Evolutionary conservation across 2,113 vertebrate genomes (phyloP).

Genomic region (Phyllostomus discolor): DNA sequence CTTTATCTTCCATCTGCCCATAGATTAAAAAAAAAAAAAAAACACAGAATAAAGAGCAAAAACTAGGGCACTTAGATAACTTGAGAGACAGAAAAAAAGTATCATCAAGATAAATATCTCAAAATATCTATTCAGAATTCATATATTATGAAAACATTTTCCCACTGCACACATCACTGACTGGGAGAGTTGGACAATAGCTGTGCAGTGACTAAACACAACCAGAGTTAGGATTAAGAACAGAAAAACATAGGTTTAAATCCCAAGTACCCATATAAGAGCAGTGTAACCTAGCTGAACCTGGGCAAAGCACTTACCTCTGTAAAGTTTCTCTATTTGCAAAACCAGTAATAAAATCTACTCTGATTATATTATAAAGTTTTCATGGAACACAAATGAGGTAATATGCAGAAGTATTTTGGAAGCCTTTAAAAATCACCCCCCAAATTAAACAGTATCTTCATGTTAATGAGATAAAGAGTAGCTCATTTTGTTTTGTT

Average conservation of each 20-base stretch:
- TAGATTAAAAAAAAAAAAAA: constrained; percentile 38
- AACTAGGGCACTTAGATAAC: background rate
- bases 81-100: constrained; percentile 18
- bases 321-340: background rate
- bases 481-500: background rate
- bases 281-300: background rate
- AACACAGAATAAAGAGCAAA: background rate
- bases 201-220: background rate
- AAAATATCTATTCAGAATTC: background rate
- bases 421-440: background rate
- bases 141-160: background rate
- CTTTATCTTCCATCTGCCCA: constrained; percentile 6
- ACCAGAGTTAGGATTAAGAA: background rate
- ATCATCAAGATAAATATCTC: background rate
- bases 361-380: background rate
- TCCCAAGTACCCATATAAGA: background rate
- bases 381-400: constrained; percentile 10
- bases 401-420: background rate
- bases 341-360: constrained; percentile 3
- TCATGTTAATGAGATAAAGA: background rate
- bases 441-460: background rate
- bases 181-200: background rate
- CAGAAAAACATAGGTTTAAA: background rate
- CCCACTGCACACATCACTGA: background rate
- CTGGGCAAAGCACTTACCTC: background rate